Conservation (phyloP, 2,797 vertebrate species). For the Sciaenops ocellatus region DNA sequence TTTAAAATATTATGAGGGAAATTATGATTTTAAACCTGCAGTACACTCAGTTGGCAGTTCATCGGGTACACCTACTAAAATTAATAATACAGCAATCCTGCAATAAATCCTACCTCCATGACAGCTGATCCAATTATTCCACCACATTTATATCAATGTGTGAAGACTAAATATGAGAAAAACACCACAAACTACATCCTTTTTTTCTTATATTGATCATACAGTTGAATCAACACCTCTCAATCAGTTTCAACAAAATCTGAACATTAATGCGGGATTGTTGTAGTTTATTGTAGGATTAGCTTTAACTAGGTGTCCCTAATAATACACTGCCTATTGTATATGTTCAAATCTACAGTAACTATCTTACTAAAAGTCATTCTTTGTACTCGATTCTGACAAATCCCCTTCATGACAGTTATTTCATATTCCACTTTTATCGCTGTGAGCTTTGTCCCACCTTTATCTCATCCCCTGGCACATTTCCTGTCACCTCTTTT, state of each 20-base stretch:
- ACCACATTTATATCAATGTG: neutral
- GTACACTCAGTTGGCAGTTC: neutral
- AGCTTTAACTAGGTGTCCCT: neutral
- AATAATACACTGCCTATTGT: neutral
- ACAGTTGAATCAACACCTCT: neutral
- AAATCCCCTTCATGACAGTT: too few species aligned
- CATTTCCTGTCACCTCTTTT: neutral
- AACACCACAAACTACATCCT: neutral
- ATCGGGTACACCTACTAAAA: neutral
- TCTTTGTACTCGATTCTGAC: neutral
- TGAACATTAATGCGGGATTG: neutral
- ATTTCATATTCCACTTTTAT: too few species aligned
- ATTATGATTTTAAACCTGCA: neutral
- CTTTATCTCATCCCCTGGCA: neutral
- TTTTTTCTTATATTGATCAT: neutral
- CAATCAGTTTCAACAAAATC: neutral
- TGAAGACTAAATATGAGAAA: neutral
- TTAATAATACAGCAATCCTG: neutral
- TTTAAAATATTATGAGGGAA: neutral
- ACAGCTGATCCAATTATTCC: neutral
- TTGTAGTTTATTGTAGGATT: neutral
- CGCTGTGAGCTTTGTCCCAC: neutral
- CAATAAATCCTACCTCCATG: slow-evolving; percentile 1
- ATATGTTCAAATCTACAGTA: neutral
- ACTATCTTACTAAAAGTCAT: neutral